A percentile compares a stretch with the other conserved stretches of the same genome.
These are phyloP conservation scores for Didymodactylos carnosus DNA, from an alignment of 2,888 invertebrate genomes.

Conservation along the genomic window DNA sequence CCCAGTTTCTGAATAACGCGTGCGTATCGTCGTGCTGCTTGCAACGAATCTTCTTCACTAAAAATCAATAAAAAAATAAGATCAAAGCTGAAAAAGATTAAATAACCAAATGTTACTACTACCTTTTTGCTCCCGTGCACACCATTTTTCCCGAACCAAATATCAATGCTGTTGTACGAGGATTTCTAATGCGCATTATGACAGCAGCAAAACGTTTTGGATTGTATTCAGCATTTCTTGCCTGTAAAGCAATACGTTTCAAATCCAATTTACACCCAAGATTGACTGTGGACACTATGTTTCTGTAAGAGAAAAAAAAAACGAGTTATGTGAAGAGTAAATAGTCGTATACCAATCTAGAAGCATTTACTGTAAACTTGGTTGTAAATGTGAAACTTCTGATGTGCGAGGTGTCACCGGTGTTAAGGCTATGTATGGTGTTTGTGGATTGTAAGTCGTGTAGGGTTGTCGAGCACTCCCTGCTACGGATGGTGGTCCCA, in stretches of 20 bases:
- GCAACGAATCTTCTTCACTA: slow-evolving; percentile 53
- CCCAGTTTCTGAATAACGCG: slow-evolving; percentile 60
- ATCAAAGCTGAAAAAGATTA: neutral
- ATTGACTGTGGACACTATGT: slow-evolving; percentile 93
- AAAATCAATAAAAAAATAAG: slow-evolving; percentile 15
- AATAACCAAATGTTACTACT: neutral
- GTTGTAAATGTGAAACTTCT: too few species aligned
- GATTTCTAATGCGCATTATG: slow-evolving; percentile 74
- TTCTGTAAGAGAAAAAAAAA: too few species aligned
- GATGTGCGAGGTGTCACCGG: too few species aligned
- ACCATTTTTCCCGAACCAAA: slow-evolving; percentile 71
- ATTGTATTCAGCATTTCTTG: slow-evolving; percentile 95
- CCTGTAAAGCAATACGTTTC: slow-evolving; percentile 86
- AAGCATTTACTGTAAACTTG: too few species aligned
- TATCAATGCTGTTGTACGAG: slow-evolving; percentile 56
- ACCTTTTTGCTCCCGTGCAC: slow-evolving; percentile 59
- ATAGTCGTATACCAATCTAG: too few species aligned
- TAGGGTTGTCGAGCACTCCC: too few species aligned
- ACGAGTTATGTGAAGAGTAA: too few species aligned
- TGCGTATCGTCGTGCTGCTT: slow-evolving; percentile 61
- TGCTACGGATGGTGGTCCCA: too few species aligned
- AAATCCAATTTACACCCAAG: slow-evolving; percentile 74
- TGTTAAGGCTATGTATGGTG: too few species aligned
- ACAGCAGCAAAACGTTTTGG: slow-evolving; percentile 97
- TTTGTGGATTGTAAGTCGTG: too few species aligned